phyloP scores from a whole-genome alignment of 1,140 invertebrate species.

The Drosophila lacteicornis region DNA sequence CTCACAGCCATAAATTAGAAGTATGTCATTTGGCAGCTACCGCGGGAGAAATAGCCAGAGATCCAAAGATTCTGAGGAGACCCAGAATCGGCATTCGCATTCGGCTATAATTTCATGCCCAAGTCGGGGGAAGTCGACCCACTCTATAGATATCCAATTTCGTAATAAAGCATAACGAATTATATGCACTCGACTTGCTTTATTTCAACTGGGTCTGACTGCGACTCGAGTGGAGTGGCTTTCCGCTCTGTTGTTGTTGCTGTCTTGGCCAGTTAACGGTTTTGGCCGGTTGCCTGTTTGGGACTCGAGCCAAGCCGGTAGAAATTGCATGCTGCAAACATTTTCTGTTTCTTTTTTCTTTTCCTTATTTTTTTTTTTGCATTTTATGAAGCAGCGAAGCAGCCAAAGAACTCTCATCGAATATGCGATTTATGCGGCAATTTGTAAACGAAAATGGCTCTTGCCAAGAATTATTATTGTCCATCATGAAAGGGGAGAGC shows the following conservation, averaged over 20 bases:
- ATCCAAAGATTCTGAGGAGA: conserved; percentile 29
- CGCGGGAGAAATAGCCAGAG: conserved; percentile 41
- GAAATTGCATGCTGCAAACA: conserved; percentile 67
- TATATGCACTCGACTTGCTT: conserved; percentile 83
- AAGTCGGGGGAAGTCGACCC: conserved; percentile 45
- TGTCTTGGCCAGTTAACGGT: conserved; percentile 71
- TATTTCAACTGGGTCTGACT: conserved; percentile 62
- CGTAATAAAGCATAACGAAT: conserved; percentile 84
- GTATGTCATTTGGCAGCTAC: conserved; percentile 79
- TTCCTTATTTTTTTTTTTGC: conserved; percentile 46
- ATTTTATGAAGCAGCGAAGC: conserved; percentile 56
- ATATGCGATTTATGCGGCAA: conserved; percentile 84
- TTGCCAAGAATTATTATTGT: conserved; percentile 84
- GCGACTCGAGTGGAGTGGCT: not conserved
- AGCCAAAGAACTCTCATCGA: conserved; percentile 75
- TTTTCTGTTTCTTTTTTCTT: conserved; percentile 12
- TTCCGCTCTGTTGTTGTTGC: conserved; percentile 34
- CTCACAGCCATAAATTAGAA: conserved; percentile 76
- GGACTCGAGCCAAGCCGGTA: conserved; percentile 39
- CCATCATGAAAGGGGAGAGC: conserved; percentile 67
- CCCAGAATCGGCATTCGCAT: conserved; percentile 62
- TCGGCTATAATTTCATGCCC: conserved; percentile 68
- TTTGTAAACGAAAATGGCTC: conserved; percentile 83
- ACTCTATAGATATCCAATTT: conserved; percentile 81
- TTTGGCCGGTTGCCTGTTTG: conserved; percentile 56